Conservation (phyloP, 2,797 vertebrate genomes). For the Anguilla pacifica region DNA sequence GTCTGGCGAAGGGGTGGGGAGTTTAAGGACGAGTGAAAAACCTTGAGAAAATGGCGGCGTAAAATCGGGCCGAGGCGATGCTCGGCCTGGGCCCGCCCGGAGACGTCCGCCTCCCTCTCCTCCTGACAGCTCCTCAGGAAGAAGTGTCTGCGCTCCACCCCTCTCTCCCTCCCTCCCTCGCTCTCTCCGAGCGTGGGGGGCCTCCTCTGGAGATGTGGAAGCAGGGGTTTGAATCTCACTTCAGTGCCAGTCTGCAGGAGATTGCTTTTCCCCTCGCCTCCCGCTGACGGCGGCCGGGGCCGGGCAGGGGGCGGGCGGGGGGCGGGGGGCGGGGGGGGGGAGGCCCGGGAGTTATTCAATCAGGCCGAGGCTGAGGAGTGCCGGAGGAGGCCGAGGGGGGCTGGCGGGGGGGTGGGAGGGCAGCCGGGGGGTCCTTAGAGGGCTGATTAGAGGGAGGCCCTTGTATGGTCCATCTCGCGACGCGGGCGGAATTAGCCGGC, state of each 20-base stretch:
- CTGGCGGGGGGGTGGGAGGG: slow-evolving; percentile 31
- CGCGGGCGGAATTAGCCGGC: slow-evolving; percentile 82
- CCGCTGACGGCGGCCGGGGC: slow-evolving; percentile 80
- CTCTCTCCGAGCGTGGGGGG: slow-evolving; percentile 64
- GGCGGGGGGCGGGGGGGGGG: slow-evolving; percentile 59
- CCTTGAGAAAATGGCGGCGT: slow-evolving; percentile 18
- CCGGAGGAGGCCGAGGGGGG: slow-evolving; percentile 41
- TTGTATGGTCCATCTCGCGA: slow-evolving; percentile 83
- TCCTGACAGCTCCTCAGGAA: slow-evolving; percentile 85
- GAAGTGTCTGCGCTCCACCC: slow-evolving; percentile 82
- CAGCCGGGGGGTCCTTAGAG: slow-evolving; percentile 80
- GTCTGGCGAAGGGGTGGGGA: background rate
- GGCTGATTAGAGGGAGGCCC: slow-evolving; percentile 86
- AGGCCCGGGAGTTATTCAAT: slow-evolving; percentile 87
- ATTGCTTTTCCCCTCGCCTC: slow-evolving; percentile 83
- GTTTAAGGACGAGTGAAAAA: background rate
- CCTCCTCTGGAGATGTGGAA: slow-evolving; percentile 81
- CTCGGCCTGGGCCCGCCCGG: slow-evolving; percentile 62
- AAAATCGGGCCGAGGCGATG: slow-evolving; percentile 61
- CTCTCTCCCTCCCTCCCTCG: slow-evolving; percentile 43
- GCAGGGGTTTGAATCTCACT: slow-evolving; percentile 86
- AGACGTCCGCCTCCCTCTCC: slow-evolving; percentile 84
- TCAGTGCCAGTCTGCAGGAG: slow-evolving; percentile 85
- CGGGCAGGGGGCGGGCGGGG: no score
- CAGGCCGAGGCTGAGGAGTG: slow-evolving; percentile 72